Evolutionary conservation across 1,140 invertebrate species (phyloP), one percentile per base, ranked within the genome.

Genomic region (Pseudobourletiella spinata): DNA sequence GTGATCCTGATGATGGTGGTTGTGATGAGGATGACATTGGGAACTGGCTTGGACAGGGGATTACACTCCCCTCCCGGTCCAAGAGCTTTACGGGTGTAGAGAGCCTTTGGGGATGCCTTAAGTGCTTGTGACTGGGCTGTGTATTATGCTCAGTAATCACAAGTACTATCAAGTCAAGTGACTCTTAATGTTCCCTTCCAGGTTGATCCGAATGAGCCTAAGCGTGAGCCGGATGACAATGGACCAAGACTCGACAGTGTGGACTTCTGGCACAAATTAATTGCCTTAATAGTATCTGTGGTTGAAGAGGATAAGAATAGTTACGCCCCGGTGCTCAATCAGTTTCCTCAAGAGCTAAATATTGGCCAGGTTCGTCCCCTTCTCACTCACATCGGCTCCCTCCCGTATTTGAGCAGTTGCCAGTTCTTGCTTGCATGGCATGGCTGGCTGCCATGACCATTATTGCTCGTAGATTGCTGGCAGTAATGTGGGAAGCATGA

Each of bases 291-390:
- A 65, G 94, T 97, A 16, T 96, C 94, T 60, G 94, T 99, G 35
- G 97, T 99, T 74, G 95, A 99, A 76, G 96, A 99, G 74, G 96
- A 99, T 76, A 88, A 89, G 71, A 97, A 96, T 74, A 95, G 91
- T 75, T 99, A 99, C 75, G 93, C 92, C 6, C 90, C 94, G n/a
- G 95, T 98, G 30, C 80, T 99, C 32, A 99, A 97, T 78, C 96
- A 99, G 80, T 98, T 93, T 72, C 89, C 89, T 0, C 89, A 92
- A 74, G 89, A 92, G 74, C 78, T 93, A 8, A 92, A 91, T 79
- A 91, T 93, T 76, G 89, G 89, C 68, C 86, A 88, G 79, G 86
- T 88, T 8, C 18, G 28, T 30, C 50, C 6, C 11, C n/a, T 39
- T 39, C n/a, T 39, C n/a, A 39, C 32, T 39, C 32, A n/a, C 32